Evolutionary conservation across 2,797 vertebrate genomes (phyloP), one percentile per base, ranked within the genome.

Genomic region (Salmo trutta): DNA sequence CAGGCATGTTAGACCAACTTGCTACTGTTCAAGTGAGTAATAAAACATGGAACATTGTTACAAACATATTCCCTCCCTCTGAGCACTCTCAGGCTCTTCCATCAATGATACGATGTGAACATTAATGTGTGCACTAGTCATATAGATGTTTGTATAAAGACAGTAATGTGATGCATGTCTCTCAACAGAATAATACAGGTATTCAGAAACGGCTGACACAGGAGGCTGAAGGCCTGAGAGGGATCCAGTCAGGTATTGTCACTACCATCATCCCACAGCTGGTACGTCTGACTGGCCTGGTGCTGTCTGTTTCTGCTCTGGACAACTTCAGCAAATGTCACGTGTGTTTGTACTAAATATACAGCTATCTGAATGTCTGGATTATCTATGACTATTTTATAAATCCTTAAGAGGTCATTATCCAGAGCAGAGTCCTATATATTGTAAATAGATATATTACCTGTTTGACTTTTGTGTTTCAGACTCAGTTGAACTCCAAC

Each of bases 231-330:
- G 68, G 79, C 1, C 76, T 96, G 79, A 91, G 88, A 76, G 4
- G 64, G 31, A 89, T 95, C 73, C 92, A 94, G 84, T 24, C 3
- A 6, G 52, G 78, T 47, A 87, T 93, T 66, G 85, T 91, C n/a
- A 82, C 15, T 17, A 79, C 12, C 24, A 89, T 95, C 83, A 70
- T 79, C 33, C 92, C 91, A 79, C 85, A 91, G 41, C 21, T 92
- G 79, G 95, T 96, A 79, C 77, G 91, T 77, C 24, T 52, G 14
- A 33, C 71, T 19, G 75, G 36, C 29, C 33, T 31, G 7, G 4
- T 33, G 33, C 17, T 14, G 19, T n/a, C 16, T 56, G 27, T 66
- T 31, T 66, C 24, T 29, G 65, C 8, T 59, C 56, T 21, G 56
- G 56, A 21, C 56, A 59, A 59, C 56, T 3, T 59, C n/a, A 21